phyloP scores from a whole-genome alignment of 2,888 invertebrate species.

The Drosophila kanekoi region DNA sequence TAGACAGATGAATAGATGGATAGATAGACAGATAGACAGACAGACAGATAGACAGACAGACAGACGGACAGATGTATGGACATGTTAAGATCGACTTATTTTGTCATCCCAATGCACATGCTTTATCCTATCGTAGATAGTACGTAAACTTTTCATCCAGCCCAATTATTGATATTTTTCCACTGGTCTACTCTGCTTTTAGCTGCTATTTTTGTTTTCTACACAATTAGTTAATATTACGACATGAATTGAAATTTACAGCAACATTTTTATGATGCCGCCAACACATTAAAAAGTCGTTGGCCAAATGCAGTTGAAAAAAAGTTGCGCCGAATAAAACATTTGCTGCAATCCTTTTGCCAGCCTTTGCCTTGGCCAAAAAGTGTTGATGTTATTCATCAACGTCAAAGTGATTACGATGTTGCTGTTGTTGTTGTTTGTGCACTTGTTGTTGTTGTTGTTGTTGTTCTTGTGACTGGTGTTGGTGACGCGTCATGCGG shows the following conservation, averaged over 20 bases:
- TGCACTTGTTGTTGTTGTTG: slow-evolving; percentile 26
- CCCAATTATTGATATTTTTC: not conserved
- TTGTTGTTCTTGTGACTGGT: slow-evolving; percentile 20
- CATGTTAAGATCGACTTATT: too few relatives aligned
- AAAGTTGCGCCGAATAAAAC: slow-evolving; percentile 13
- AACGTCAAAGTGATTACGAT: slow-evolving; percentile 58
- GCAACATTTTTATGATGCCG: slow-evolving; percentile 20
- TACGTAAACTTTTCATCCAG: too few relatives aligned
- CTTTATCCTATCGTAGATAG: too few relatives aligned
- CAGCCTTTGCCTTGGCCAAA: slow-evolving; percentile 41
- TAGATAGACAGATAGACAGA: too few relatives aligned
- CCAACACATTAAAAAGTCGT: slow-evolving; percentile 24
- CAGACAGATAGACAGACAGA: too few relatives aligned
- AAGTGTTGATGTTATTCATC: slow-evolving; percentile 69
- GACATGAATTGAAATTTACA: slow-evolving; percentile 10
- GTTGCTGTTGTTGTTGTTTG: slow-evolving; percentile 16
- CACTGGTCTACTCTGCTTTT: not conserved
- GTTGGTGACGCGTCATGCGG: slow-evolving; percentile 43
- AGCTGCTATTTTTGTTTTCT: not conserved
- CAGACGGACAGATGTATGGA: too few relatives aligned
- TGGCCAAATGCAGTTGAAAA: slow-evolving; percentile 20
- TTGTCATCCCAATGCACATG: too few relatives aligned
- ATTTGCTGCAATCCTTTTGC: slow-evolving; percentile 29
- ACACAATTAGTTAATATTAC: slow-evolving; percentile 17
- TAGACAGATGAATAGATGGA: too few relatives aligned